Conservation (phyloP, 1,140 invertebrate species). For the Bilobella aurantiaca region DNA sequence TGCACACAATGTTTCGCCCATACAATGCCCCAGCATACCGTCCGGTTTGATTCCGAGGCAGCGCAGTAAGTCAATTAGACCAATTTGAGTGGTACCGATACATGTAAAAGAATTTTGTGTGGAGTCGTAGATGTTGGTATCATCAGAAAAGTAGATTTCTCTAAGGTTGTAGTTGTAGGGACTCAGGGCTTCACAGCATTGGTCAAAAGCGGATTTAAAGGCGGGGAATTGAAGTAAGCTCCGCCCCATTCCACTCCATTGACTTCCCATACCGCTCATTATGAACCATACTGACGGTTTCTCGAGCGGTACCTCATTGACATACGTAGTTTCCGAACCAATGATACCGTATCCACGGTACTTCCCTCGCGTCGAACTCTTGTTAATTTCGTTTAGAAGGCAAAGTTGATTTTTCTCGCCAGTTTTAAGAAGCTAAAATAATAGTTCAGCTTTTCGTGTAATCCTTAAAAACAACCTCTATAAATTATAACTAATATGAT, state of each 20-base stretch:
- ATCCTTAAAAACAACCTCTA: too few species aligned
- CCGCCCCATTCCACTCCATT: constrained; percentile 88
- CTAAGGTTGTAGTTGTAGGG: background rate
- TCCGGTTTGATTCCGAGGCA: constrained; percentile 56
- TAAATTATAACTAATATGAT: too few species aligned
- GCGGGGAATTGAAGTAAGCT: constrained; percentile 49
- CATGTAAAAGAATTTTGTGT: background rate
- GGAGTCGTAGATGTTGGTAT: background rate
- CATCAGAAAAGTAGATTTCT: background rate
- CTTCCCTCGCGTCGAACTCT: background rate
- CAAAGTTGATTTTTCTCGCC: background rate
- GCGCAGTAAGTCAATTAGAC: background rate
- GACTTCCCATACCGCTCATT: constrained; percentile 92
- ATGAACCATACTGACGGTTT: constrained; percentile 63
- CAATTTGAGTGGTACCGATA: background rate
- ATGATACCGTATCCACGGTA: background rate
- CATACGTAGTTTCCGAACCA: background rate
- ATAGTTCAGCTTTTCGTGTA: too few species aligned
- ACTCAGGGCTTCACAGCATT: background rate
- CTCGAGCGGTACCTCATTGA: background rate
- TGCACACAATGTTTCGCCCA: constrained; percentile 86
- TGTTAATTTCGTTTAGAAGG: background rate
- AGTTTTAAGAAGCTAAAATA: background rate
- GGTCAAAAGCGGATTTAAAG: background rate
- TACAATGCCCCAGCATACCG: constrained; percentile 91